Evolutionary conservation across 2,113 vertebrate species (phyloP).

Genomic region (Mus pahari): DNA sequence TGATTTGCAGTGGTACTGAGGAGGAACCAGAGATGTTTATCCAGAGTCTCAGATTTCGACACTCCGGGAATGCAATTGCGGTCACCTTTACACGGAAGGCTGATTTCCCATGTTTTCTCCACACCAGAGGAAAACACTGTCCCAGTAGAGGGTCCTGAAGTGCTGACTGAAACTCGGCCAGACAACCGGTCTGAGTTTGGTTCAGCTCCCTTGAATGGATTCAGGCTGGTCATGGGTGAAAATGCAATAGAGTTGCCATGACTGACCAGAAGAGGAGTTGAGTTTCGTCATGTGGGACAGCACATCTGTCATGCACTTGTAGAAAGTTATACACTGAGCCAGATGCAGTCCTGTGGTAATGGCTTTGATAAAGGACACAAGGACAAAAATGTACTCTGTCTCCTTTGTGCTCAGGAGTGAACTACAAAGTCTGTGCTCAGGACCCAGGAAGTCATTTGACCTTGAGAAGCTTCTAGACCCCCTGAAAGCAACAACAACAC

Average conservation of each 20-base stretch:
- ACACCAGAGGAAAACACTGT: not conserved
- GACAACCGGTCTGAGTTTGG: not conserved
- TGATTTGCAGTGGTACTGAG: not conserved
- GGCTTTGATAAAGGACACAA: not conserved
- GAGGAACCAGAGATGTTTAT: not conserved
- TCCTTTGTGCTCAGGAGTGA: not conserved
- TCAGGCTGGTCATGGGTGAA: not conserved
- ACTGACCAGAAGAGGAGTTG: not conserved
- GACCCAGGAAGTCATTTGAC: not conserved
- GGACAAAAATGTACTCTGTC: not conserved
- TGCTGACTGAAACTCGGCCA: not conserved
- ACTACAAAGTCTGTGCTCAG: not conserved
- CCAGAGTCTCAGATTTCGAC: not conserved
- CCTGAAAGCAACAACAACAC: not conserved
- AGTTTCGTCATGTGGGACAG: not conserved
- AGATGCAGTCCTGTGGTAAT: not conserved
- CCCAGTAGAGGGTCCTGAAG: not conserved
- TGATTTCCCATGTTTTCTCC: not conserved
- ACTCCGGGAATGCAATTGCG: not conserved
- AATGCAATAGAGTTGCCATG: not conserved
- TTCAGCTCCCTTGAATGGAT: not conserved
- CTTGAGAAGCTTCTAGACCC: not conserved
- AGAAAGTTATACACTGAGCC: not conserved
- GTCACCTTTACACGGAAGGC: not conserved
- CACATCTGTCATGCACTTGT: not conserved